A percentile compares a stretch with the other conserved stretches of the same genome.
These are phyloP conservation scores for Archips xylosteana DNA, from an alignment of 2,888 invertebrate genomes.

Conservation along the genomic window DNA sequence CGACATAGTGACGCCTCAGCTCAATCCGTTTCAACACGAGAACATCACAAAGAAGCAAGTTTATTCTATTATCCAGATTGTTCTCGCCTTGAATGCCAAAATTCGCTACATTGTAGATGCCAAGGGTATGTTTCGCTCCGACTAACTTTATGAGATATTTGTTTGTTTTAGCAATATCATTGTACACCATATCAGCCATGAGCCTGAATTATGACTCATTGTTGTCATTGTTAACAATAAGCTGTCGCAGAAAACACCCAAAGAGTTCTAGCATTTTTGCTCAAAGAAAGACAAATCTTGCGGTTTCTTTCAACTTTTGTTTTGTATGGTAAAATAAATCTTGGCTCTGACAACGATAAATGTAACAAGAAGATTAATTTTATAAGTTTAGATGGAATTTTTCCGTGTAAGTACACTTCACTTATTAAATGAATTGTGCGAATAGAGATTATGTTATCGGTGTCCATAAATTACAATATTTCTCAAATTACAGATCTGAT, in stretches of 20 bases:
- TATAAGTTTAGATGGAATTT: background rate
- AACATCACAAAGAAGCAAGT: constrained; percentile 64
- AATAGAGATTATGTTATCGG: background rate
- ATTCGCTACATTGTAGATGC: constrained; percentile 71
- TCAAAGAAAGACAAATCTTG: background rate
- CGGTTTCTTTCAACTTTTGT: constrained; percentile 11
- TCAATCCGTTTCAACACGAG: constrained; percentile 20
- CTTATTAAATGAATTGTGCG: background rate
- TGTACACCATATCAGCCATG: constrained; percentile 64
- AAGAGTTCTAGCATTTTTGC: constrained; percentile 20
- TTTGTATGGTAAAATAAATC: background rate
- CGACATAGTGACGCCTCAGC: constrained; percentile 58
- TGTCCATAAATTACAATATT: constrained; percentile 8
- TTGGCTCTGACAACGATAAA: constrained; percentile 4
- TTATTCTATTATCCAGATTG: constrained; percentile 81
- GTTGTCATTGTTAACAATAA: constrained; percentile 46
- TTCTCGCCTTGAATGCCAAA: constrained; percentile 82
- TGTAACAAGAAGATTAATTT: background rate
- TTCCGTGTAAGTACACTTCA: background rate
- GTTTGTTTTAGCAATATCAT: constrained; percentile 74
- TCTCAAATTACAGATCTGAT: constrained; percentile 22
- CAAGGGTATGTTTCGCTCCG: constrained; percentile 71
- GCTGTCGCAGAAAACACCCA: constrained; percentile 23
- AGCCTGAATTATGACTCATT: constrained; percentile 70
- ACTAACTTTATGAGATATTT: constrained; percentile 80